Percentiles rank a stretch among this genome's conserved stretches.
Evolutionary conservation across 1,140 invertebrate genomes (phyloP).

Genomic region (Cydia strobilella): DNA sequence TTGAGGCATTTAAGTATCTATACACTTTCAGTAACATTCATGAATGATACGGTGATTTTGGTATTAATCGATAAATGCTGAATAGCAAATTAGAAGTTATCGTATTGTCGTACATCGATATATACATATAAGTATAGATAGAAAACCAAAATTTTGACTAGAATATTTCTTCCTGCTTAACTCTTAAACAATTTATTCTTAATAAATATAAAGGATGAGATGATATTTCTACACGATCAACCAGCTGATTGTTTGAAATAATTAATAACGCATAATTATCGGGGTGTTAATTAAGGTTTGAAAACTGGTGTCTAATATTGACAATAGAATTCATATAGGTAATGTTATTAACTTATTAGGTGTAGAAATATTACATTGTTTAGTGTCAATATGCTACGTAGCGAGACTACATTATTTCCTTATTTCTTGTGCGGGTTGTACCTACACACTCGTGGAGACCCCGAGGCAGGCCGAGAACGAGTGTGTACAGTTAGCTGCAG

Average conservation of each 20-base stretch:
- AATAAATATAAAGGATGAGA: background rate
- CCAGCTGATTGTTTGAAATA: background rate
- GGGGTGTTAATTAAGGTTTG: background rate
- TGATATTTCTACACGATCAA: background rate
- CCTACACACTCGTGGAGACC: too few species aligned
- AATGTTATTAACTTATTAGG: too few species aligned
- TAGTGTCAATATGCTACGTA: too few species aligned
- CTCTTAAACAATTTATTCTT: conserved; percentile 22
- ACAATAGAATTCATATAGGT: too few species aligned
- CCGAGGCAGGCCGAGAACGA: too few species aligned
- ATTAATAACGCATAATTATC: background rate
- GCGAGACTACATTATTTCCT: too few species aligned
- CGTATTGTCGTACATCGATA: background rate
- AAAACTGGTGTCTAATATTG: too few species aligned
- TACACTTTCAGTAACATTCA: too few species aligned
- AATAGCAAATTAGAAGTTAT: background rate
- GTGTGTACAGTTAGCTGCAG: too few species aligned
- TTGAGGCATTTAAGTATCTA: too few species aligned
- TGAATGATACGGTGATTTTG: background rate
- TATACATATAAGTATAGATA: conserved; percentile 40
- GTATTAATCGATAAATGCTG: background rate
- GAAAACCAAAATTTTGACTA: conserved; percentile 47
- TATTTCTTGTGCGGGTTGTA: too few species aligned
- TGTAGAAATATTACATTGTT: too few species aligned
- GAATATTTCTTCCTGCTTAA: conserved; percentile 38